Evolutionary conservation across 1,140 invertebrate species (phyloP).

Genomic region (Drosophila mojavensis): DNA sequence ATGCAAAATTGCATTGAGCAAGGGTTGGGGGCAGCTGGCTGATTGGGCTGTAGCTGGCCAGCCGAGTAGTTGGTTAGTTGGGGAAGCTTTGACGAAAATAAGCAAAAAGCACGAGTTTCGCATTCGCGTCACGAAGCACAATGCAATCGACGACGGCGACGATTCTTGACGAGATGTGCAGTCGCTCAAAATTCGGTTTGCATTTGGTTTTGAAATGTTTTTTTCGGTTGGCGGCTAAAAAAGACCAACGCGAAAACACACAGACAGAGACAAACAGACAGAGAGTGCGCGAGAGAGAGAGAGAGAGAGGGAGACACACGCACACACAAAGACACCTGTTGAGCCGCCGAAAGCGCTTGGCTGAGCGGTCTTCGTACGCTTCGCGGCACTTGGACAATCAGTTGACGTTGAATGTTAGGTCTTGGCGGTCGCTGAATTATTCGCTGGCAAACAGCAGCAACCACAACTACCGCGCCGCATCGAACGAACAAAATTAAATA

Average conservation of each 20-base stretch:
- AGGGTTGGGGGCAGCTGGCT: neutral
- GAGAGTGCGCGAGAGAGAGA: neutral
- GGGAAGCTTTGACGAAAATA: neutral
- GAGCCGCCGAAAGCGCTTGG: slow-evolving; percentile 24
- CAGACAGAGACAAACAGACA: slow-evolving; percentile 24
- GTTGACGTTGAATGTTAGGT: slow-evolving; percentile 82
- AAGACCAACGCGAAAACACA: slow-evolving; percentile 12
- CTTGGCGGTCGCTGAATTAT: slow-evolving; percentile 71
- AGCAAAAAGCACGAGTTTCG: slow-evolving; percentile 14
- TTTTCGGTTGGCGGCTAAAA: slow-evolving; percentile 39
- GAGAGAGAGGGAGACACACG: slow-evolving; percentile 9
- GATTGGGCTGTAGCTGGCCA: too few species aligned
- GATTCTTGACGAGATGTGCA: slow-evolving; percentile 47
- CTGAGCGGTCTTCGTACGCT: slow-evolving; percentile 76
- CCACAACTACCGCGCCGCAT: neutral
- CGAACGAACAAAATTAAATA: too few species aligned
- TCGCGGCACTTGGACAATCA: slow-evolving; percentile 77
- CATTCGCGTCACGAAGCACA: slow-evolving; percentile 32
- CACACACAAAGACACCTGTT: neutral
- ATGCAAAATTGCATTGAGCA: neutral
- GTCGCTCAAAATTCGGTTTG: slow-evolving; percentile 63
- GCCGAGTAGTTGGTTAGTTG: neutral
- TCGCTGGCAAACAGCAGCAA: slow-evolving; percentile 40
- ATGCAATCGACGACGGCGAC: slow-evolving; percentile 34
- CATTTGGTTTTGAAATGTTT: slow-evolving; percentile 76